These are phyloP conservation scores for Hypotaenidia philippensis DNA, from an alignment of 2,797 vertebrate species.

Conservation along the genomic window DNA sequence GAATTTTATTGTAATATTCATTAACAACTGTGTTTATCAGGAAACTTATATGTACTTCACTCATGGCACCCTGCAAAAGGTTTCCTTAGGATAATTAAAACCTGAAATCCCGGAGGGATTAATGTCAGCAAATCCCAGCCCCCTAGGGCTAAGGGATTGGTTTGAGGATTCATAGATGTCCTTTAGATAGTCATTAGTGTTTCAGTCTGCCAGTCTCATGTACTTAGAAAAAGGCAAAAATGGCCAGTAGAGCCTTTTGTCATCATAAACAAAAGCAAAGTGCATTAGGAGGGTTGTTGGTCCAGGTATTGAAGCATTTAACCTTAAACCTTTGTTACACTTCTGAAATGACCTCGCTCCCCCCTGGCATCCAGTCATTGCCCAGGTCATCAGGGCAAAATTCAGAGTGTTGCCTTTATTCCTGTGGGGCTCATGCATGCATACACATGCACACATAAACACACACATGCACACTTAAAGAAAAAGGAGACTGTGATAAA, in stretches of 20 bases:
- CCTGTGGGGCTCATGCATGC: neutral
- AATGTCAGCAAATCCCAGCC: neutral
- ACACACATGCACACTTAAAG: neutral
- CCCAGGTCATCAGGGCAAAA: neutral
- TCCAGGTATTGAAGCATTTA: neutral
- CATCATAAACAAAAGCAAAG: neutral
- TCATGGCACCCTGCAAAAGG: neutral
- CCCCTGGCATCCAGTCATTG: neutral
- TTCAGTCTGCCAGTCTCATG: neutral
- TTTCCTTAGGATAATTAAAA: constrained; percentile 1
- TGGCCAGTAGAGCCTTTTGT: neutral
- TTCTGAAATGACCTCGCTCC: neutral
- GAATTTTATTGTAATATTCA: neutral
- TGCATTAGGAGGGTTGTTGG: neutral
- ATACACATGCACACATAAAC: too few species aligned
- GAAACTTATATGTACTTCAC: neutral
- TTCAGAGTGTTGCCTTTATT: neutral
- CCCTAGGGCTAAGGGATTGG: neutral
- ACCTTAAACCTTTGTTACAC: neutral
- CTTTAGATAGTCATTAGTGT: neutral
- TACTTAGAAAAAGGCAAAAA: neutral
- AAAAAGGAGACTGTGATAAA: neutral
- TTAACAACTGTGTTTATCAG: neutral
- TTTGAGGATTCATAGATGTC: neutral
- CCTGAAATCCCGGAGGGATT: neutral